These are phyloP conservation scores for Muricea muricata DNA, from an alignment of 92 coral and sea anemone species.

Conservation along the genomic window DNA sequence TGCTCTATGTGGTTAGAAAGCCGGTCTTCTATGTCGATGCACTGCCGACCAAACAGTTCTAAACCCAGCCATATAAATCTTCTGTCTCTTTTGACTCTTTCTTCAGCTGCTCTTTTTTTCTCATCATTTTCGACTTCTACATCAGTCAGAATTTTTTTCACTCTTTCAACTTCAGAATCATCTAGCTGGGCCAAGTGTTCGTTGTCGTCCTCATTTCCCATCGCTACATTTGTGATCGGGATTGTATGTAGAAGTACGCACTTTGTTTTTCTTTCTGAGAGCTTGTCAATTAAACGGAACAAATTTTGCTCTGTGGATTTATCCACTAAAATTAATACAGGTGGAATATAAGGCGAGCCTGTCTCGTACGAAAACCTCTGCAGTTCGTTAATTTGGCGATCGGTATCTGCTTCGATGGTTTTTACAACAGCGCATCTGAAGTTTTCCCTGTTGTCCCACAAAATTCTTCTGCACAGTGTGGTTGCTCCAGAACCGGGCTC, in stretches of 20 bases:
- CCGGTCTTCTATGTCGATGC: conserved; percentile 55
- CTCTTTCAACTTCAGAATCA: conserved; percentile 43
- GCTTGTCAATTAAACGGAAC: conserved; percentile 25
- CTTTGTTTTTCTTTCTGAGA: conserved; percentile 54
- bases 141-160: conserved; percentile 49
- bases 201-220: conserved; percentile 18
- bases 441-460: conserved; percentile 54
- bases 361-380: conserved; percentile 35
- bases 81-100: conserved; percentile 57
- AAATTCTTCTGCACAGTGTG: conserved; percentile 68
- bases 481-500: conserved; percentile 77
- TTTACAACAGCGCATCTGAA: conserved; percentile 72
- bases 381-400: conserved; percentile 56
- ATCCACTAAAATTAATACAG: conserved; percentile 52
- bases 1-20: conserved; percentile 57
- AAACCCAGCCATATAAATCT: conserved; percentile 73
- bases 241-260: conserved; percentile 62
- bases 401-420: conserved; percentile 54
- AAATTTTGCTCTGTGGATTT: conserved; percentile 49
- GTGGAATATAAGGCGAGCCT: conserved; percentile 28
- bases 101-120: conserved; percentile 48
- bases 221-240: conserved; percentile 43
- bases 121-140: conserved; percentile 39
- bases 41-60: conserved; percentile 66
- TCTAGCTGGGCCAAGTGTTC: conserved; percentile 57